Evolutionary conservation across 2,888 invertebrate genomes (phyloP), one percentile per base, ranked within the genome.

Genomic region (Onthophagus sagittarius): DNA sequence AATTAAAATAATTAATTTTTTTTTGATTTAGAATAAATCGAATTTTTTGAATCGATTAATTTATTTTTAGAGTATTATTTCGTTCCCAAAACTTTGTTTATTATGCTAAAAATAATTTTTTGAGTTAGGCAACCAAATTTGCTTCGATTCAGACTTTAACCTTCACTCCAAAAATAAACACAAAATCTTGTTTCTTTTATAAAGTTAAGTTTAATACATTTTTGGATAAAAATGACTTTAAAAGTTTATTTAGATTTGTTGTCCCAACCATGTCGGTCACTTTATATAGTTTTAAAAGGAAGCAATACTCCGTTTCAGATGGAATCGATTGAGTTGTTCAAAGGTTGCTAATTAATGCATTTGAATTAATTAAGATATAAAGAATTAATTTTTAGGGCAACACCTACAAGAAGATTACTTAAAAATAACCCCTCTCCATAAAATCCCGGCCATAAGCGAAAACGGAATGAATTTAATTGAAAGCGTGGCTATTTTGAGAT

Each of bases 261-360:
- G 87, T 94, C 94, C 0, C 94, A 93, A 83, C 94, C 94, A 0
- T 91, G 91, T 5, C 88, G 94, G 80, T 90, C 92, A 7, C 79
- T 94, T 53, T 90, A 89, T 75, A 91, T 92, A 77, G 88, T 93
- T 80, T 84, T 94, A 63, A 92, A 92, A 80, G 81, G 85, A 15
- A 87, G 88, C 69, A 89, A 89, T 72, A 89, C 89, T 80, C 88
- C 90, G 67, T 93, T 91, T 83, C 89, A 90, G 80, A 82, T 86
- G 1, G 88, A 89, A 79, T 82, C 85, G 72, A 86, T 93, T 23
- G 88, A 90, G 77, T 83, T 94, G 75, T 84, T 88, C 39, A 89
- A 89, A 87, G 91, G 93, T 89, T 23, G 23, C 3, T 23, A 23
- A 23, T 23, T 23, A 23, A 23, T 23, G 3, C 3, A 1, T 23